These are phyloP conservation scores for Trilocha varians DNA, from an alignment of 2,888 invertebrate genomes.

Conservation along the genomic window DNA sequence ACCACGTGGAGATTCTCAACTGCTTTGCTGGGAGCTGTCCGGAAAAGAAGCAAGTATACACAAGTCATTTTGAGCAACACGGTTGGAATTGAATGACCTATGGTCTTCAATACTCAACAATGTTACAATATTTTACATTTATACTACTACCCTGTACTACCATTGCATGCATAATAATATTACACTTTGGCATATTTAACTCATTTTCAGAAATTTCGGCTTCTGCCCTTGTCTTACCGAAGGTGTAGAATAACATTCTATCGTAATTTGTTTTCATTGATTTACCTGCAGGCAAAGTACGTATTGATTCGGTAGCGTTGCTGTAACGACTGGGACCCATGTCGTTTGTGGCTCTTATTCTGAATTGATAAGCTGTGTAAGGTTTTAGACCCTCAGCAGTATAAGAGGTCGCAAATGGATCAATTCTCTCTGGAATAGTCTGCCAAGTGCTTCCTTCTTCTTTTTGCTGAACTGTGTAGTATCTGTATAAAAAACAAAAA, in stretches of 20 bases:
- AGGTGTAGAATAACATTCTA: too few relatives aligned
- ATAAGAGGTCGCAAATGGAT: slow-evolving; percentile 89
- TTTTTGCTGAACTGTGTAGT: slow-evolving; percentile 93
- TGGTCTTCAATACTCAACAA: too few relatives aligned
- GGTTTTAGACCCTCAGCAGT: slow-evolving; percentile 90
- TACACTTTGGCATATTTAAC: too few relatives aligned
- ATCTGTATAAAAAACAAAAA: too few relatives aligned
- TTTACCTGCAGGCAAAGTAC: slow-evolving; percentile 88
- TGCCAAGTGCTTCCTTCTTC: slow-evolving; percentile 91
- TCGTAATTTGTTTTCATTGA: too few relatives aligned
- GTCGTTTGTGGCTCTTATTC: slow-evolving; percentile 96
- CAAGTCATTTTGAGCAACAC: slow-evolving; percentile 9
- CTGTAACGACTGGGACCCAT: slow-evolving; percentile 95
- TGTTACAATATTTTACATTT: too few relatives aligned
- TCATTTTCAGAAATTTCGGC: too few relatives aligned
- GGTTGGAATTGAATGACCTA: too few relatives aligned
- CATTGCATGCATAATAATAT: too few relatives aligned
- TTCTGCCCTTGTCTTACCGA: too few relatives aligned
- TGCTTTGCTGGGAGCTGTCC: slow-evolving; percentile 85
- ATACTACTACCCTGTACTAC: too few relatives aligned
- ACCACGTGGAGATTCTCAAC: slow-evolving; percentile 89
- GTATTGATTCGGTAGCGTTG: slow-evolving; percentile 87
- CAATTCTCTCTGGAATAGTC: slow-evolving; percentile 87
- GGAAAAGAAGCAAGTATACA: neutral
- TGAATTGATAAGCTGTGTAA: slow-evolving; percentile 90